phyloP scores from a whole-genome alignment of 1,140 invertebrate genomes.

The Nymphalis io region DNA sequence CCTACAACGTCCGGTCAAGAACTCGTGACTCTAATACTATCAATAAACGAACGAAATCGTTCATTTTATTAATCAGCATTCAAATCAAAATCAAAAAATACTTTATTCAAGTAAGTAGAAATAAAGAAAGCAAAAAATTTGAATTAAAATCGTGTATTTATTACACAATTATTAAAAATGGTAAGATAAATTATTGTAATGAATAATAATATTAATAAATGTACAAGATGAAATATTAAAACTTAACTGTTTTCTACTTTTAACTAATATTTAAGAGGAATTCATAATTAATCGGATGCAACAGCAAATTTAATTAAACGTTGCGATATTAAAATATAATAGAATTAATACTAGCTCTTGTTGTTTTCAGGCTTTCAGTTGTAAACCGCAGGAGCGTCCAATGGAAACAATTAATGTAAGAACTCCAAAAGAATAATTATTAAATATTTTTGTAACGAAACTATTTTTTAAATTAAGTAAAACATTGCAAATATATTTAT shows the following conservation, averaged over 20 bases:
- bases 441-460: neutral
- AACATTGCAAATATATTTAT: too few species aligned
- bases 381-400: slow-evolving; percentile 2
- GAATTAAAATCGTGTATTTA: too few species aligned
- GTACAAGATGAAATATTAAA: neutral
- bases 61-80: too few species aligned
- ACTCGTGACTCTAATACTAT: too few species aligned
- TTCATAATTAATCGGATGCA: slow-evolving; percentile 5
- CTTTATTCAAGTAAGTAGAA: too few species aligned
- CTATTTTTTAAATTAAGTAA: too few species aligned
- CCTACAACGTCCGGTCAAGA: too few species aligned
- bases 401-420: neutral
- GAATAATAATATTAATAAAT: neutral
- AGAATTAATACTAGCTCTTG: neutral
- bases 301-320: slow-evolving; percentile 10
- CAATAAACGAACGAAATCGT: too few species aligned
- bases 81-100: too few species aligned
- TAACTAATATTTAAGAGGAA: neutral
- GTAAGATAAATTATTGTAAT: neutral
- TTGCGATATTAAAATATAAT: slow-evolving; percentile 7
- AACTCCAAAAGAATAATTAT: slow-evolving; percentile 1
- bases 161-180: too few species aligned
- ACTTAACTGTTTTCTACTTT: neutral
- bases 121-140: too few species aligned
- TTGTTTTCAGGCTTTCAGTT: slow-evolving; percentile 4